Evolutionary conservation across 2,888 invertebrate species (phyloP), one percentile per base, ranked within the genome.

Genomic region (Lampropteryx suffumata): DNA sequence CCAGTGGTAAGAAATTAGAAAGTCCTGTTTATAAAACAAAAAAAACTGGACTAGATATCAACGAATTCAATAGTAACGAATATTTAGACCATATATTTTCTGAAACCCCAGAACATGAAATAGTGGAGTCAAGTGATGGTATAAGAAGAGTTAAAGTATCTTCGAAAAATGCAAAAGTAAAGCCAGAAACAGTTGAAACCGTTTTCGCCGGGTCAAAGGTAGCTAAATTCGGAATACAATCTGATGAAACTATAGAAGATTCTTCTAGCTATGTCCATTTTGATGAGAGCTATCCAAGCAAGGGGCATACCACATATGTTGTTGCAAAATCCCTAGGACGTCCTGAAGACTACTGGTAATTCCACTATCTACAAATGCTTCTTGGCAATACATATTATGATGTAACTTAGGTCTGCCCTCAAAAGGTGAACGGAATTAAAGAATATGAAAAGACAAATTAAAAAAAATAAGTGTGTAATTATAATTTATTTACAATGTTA

Each of bases 161-260:
- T n/a, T 8, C 58, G 42, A 62, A 39, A 8, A 52, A 50, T 10
- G 47, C 21, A 2, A 55, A 44, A 10, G 42, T 47, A 7, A 47
- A 32, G 8, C 24, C 42, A 13, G 63, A 61, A 11, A 59, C 67
- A 11, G 58, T 84, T 13, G 86, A 88, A 70, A 89, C 87, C 1
- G 69, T 82, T 0, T 82, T 59, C 46, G 85, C 81, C 0, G 73
- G 67, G 34, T 84, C 88, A 0, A 89, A 79, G 69, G 85, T 89
- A 2, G 74, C 64, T 0, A 84, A 73, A 47, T 88, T 86, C 54
- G 68, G 65, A n/a, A 50, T 59, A 3, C 29, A 30, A 1, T 14
- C 39, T 9, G 49, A 55, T 6, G 57, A 59, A 35, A 11, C 30
- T 0, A 26, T 46, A 3, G 51, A 39, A 2, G 49, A 56, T 28